Evolutionary conservation across 2,113 vertebrate species (phyloP), one percentile per base, ranked within the genome.

Genomic region (Amphilophus citrinellus): DNA sequence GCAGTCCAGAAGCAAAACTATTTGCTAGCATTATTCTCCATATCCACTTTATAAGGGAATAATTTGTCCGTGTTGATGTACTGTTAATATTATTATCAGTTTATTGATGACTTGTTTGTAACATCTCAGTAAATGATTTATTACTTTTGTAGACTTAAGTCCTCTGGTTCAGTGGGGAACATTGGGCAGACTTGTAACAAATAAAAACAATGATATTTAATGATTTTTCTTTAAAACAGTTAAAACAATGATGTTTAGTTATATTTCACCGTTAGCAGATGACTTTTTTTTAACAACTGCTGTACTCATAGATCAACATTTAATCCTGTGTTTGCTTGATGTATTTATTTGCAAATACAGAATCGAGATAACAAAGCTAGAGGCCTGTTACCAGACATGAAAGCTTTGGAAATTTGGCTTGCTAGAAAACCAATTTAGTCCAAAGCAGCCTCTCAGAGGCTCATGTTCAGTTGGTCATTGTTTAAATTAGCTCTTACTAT

Each of bases 331-430:
- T 50, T 53, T 71, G 18, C 14, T 42, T 50, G 0, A 30, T 7
- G 7, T 32, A 50, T 2, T 57, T 10, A 14, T 57, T 77, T 63
- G 61, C 59, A 71, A 79, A 76, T 59, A n/a, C 56, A 57, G 18
- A 32, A 61, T 44, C 8, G 10, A 37, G 44, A n/a, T 24, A 18
- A 62, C 73, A 2, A 27, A 63, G 62, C 42, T 10, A 20, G 0
- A 2, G 61, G 78, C 56, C 11, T 10, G 50, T 17, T 77, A 61
- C 57, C 78, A 79, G 32, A 3, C 1, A 7, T 0, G 10, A n/a
- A 27, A 60, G 39, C 78, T 68, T 85, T 76, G 58, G 13, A 56
- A 39, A 61, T 82, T 14, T 79, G 27, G 44, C 84, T 73, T 84
- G 66, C 57, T 65, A 47, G 9, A 22, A 75, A 82, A 82, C 65